A percentile compares a stretch with the other conserved stretches of the same genome.
phyloP scores from a whole-genome alignment of 2,797 vertebrate species.

The Sebastiscus tertius region DNA sequence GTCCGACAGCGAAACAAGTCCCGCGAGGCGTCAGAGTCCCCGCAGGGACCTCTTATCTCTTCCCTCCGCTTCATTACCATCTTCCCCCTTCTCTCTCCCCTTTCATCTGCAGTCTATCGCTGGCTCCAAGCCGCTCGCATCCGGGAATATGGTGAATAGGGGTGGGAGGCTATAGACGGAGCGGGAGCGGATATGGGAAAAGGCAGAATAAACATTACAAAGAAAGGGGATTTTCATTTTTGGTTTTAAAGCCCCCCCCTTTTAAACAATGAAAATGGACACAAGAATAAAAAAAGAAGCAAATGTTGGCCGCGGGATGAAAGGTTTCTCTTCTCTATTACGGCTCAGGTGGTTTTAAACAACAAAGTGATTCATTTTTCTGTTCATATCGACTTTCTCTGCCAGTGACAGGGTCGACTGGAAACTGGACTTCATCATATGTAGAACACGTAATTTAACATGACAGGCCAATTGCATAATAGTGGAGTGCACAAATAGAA shows the following conservation, averaged over 20 bases:
- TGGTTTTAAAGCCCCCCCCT: constrained; percentile 26
- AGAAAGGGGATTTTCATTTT: constrained; percentile 72
- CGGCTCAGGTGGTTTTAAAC: constrained; percentile 45
- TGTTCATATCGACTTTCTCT: constrained; percentile 16
- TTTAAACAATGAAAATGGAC: constrained; percentile 41
- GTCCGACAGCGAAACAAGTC: constrained; percentile 76
- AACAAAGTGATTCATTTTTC: constrained; percentile 39
- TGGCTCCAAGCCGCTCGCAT: constrained; percentile 70
- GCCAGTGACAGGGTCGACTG: constrained; percentile 21
- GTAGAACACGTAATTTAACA: constrained; percentile 18
- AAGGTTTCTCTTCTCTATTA: constrained; percentile 25
- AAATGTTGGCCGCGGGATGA: constrained; percentile 29
- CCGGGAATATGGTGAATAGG: constrained; percentile 73
- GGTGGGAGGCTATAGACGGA: constrained; percentile 68
- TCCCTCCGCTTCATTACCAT: constrained; percentile 76
- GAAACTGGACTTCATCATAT: constrained; percentile 38
- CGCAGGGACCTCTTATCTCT: constrained; percentile 73
- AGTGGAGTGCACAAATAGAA: constrained; percentile 23
- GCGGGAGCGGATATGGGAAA: constrained; percentile 78
- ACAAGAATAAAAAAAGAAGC: constrained; percentile 21
- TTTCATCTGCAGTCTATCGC: constrained; percentile 77
- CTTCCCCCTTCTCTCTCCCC: constrained; percentile 63
- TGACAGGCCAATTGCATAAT: constrained; percentile 28
- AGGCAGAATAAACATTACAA: constrained; percentile 76
- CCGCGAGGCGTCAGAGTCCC: constrained; percentile 56